Conservation (phyloP, 1,140 invertebrate species). For the Lepidurus couesii region DNA sequence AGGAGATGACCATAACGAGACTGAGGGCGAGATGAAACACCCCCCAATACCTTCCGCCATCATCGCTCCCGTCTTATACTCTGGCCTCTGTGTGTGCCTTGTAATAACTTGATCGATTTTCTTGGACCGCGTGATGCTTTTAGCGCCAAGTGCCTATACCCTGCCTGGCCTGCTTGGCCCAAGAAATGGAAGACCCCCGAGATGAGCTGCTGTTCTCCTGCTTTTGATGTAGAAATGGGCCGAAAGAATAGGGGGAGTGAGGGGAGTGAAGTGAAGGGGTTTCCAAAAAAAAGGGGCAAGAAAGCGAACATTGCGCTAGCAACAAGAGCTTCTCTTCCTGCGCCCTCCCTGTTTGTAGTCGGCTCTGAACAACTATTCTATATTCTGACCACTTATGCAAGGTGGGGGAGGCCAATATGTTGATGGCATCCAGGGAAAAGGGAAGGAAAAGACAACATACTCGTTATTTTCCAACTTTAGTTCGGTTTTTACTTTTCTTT, state of each 20-base stretch:
- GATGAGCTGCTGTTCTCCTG: slow-evolving; percentile 9
- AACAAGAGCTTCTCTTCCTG: not conserved
- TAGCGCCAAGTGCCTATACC: slow-evolving; percentile 7
- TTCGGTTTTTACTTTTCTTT: too few species aligned
- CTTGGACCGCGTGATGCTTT: slow-evolving; percentile 20
- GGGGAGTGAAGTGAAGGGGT: not conserved
- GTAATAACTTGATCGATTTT: slow-evolving; percentile 12
- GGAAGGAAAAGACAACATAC: too few species aligned
- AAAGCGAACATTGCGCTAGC: not conserved
- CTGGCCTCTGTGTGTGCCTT: not conserved
- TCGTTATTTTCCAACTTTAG: too few species aligned
- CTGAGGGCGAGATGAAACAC: not conserved
- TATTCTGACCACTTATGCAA: slow-evolving; percentile 4
- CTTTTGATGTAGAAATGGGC: slow-evolving; percentile 21
- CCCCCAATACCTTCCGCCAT: slow-evolving; percentile 13
- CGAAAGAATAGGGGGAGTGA: not conserved
- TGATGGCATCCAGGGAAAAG: too few species aligned
- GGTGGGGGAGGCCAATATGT: not conserved
- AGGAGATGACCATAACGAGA: slow-evolving; percentile 21
- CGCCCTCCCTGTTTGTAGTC: not conserved
- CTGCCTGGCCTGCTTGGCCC: not conserved
- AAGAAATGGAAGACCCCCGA: slow-evolving; percentile 13
- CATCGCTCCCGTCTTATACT: not conserved
- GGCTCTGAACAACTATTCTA: not conserved
- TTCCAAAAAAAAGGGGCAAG: not conserved